Evolutionary conservation across 30 jellyfish, hydroid and myxozoan species (phyloP).

Genomic region (Chrysaora quinquecirrha): DNA sequence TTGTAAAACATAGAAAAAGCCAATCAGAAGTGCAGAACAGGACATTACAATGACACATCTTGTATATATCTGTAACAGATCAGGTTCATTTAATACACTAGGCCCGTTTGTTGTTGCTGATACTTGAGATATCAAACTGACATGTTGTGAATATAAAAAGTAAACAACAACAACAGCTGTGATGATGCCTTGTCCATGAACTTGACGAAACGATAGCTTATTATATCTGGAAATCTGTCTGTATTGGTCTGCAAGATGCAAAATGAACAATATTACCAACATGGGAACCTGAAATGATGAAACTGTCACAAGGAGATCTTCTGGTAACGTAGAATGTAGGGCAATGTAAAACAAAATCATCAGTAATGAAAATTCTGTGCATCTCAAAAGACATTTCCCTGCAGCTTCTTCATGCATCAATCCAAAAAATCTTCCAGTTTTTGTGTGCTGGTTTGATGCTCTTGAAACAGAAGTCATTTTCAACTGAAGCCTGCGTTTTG

Average conservation of each 20-base stretch:
- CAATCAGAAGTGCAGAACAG: slow-evolving; percentile 35
- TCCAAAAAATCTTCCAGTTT: too few species aligned
- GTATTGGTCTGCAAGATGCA: slow-evolving; percentile 12
- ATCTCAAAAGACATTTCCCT: too few species aligned
- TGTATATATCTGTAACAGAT: slow-evolving; percentile 13
- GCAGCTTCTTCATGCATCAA: too few species aligned
- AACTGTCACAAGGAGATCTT: too few species aligned
- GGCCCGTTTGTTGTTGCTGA: not conserved
- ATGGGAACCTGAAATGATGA: too few species aligned
- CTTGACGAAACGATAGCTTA: slow-evolving; percentile 17
- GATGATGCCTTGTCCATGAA: slow-evolving; percentile 29
- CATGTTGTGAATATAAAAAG: slow-evolving; percentile 1
- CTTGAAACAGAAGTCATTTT: too few species aligned
- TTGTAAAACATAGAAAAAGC: slow-evolving; percentile 14
- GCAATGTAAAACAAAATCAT: too few species aligned
- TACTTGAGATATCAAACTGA: not conserved
- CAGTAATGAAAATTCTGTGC: too few species aligned
- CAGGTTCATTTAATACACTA: not conserved
- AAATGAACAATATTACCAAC: not conserved
- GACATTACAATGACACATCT: slow-evolving; percentile 21
- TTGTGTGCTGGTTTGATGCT: too few species aligned
- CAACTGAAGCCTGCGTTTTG: too few species aligned
- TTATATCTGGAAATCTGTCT: slow-evolving; percentile 12
- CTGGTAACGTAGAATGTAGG: too few species aligned
- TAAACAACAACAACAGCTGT: slow-evolving; percentile 3